These are phyloP conservation scores for Myocastor coypus DNA, from an alignment of 2,113 vertebrate species.

Conservation along the genomic window DNA sequence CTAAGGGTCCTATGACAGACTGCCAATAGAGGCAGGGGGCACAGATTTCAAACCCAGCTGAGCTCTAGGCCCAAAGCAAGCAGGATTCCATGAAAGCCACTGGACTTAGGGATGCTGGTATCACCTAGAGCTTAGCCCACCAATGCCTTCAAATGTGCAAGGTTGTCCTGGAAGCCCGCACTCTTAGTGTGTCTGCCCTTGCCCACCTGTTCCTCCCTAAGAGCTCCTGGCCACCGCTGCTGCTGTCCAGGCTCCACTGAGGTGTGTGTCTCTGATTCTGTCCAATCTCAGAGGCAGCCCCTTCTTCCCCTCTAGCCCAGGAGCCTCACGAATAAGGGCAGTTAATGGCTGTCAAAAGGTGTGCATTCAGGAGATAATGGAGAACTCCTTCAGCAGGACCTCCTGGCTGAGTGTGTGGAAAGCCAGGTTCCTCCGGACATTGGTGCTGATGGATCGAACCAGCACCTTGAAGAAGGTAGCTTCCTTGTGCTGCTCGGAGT, in stretches of 20 bases:
- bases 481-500: conserved; percentile 98
- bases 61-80: conserved; percentile 25
- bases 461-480: conserved; percentile 98
- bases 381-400: conserved; percentile 97
- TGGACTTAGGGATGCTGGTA: not conserved
- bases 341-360: conserved; percentile 39
- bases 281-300: conserved; percentile 53
- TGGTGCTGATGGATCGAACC: conserved; percentile 99
- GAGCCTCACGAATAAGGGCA: conserved; percentile 67
- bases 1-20: conserved; percentile 2
- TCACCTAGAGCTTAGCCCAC: not conserved
- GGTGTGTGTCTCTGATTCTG: conserved; percentile 41
- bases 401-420: conserved; percentile 98
- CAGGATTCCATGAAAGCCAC: not conserved
- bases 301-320: conserved; percentile 49
- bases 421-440: conserved; percentile 97
- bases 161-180: too few relatives aligned
- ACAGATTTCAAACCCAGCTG: conserved; percentile 40
- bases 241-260: conserved; percentile 61
- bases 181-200: conserved; percentile 47
- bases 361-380: conserved; percentile 95
- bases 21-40: not conserved
- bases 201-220: conserved; percentile 71
- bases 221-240: conserved; percentile 54
- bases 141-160: conserved; percentile 34